phyloP scores from a whole-genome alignment of 2,888 invertebrate genomes.

The Steromphala cineraria region DNA sequence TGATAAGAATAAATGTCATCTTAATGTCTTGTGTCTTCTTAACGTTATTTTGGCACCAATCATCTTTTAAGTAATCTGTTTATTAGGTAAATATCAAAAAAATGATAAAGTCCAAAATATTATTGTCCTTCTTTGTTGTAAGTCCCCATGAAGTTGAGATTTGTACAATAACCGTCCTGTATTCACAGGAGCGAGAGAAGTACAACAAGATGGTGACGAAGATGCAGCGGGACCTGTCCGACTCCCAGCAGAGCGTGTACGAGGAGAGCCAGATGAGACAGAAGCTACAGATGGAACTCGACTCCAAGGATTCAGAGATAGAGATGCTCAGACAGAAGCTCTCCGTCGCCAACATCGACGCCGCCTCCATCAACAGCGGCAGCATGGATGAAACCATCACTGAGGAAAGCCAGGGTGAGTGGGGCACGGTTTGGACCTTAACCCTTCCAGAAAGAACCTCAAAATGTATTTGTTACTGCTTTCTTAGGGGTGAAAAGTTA shows the following conservation, averaged over 20 bases:
- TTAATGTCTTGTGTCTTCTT: too few relatives aligned
- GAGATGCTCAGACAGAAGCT: conserved; percentile 90
- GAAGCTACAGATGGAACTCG: conserved; percentile 95
- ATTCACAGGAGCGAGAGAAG: conserved; percentile 88
- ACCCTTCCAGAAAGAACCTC: too few relatives aligned
- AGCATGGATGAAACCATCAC: conserved; percentile 75
- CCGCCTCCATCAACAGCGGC: conserved; percentile 89
- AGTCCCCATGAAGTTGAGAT: too few relatives aligned
- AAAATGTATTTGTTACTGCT: too few relatives aligned
- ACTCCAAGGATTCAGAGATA: conserved; percentile 96
- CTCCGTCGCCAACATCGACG: conserved; percentile 87
- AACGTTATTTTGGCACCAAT: too few relatives aligned
- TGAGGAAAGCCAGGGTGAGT: neutral
- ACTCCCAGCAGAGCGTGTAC: conserved; percentile 87
- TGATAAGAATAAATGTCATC: too few relatives aligned
- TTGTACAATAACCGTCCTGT: neutral
- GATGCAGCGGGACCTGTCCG: conserved; percentile 90
- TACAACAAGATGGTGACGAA: conserved; percentile 90
- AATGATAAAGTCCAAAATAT: too few relatives aligned
- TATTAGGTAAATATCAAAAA: too few relatives aligned
- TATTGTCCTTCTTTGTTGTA: too few relatives aligned
- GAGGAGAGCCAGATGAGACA: conserved; percentile 79
- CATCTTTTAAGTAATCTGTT: too few relatives aligned
- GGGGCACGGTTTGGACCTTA: too few relatives aligned
- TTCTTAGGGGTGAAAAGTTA: too few relatives aligned